Percentiles rank a stretch among this genome's conserved stretches.
phyloP scores from a whole-genome alignment of 2,888 invertebrate species.

The Pachycephus smyrnensis region DNA sequence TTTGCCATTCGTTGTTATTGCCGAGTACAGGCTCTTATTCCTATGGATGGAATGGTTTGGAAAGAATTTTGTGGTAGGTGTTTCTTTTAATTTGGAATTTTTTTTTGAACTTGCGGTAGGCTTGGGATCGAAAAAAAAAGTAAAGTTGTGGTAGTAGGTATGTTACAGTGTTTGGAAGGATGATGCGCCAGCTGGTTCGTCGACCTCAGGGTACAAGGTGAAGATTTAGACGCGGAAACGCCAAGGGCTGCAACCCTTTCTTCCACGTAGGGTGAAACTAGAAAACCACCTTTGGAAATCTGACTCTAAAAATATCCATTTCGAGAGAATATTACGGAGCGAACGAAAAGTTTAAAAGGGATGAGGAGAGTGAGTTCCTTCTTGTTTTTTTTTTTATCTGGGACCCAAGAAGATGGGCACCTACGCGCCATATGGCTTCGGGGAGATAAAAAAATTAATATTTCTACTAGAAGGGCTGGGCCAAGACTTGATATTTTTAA shows the following conservation, averaged over 20 bases:
- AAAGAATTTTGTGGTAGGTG: neutral
- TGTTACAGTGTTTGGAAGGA: neutral
- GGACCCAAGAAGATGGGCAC: conserved; percentile 39
- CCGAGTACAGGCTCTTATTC: neutral
- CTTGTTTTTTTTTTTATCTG: conserved; percentile 19
- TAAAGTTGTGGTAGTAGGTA: neutral
- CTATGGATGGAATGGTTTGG: neutral
- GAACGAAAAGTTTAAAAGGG: neutral
- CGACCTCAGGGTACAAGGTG: conserved; percentile 17
- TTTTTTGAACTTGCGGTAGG: neutral
- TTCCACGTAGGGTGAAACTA: neutral
- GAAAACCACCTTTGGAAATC: conserved; percentile 31
- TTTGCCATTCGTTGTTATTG: neutral
- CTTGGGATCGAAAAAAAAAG: neutral
- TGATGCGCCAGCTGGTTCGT: conserved; percentile 7
- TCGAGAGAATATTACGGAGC: conserved; percentile 20
- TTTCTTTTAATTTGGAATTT: neutral
- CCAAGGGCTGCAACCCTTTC: conserved; percentile 25
- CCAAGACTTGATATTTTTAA: conserved; percentile 34
- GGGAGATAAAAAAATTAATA: conserved; percentile 51
- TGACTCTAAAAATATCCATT: conserved; percentile 40
- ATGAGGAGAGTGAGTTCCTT: neutral
- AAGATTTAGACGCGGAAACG: conserved; percentile 27
- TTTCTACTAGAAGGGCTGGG: conserved; percentile 35
- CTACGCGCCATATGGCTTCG: conserved; percentile 55